Evolutionary conservation across 92 coral and sea anemone species (phyloP), one percentile per base, ranked within the genome.

Genomic region (Galaxea fascicularis): DNA sequence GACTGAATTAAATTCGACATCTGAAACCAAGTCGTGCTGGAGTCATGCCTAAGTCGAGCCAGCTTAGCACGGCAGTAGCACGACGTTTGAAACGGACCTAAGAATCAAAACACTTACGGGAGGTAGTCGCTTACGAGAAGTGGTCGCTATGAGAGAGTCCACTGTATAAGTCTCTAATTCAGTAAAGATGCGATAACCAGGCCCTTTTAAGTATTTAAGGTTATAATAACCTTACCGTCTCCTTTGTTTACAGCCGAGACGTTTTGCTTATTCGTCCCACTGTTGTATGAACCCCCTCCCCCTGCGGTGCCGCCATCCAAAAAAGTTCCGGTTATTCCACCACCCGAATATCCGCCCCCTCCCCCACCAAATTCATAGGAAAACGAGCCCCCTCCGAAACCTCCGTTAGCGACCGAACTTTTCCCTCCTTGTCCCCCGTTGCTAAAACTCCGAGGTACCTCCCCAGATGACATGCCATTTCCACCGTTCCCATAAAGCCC

Each of bases 321-420:
- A 10, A 8, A 0, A 3, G 49, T 30, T 17, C 12, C 39, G 24
- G 4, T 30, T 11, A 67, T 25, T 27, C 79, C 79, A 45, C 97
- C 98, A 9, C 98, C 98, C 39, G 92, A 89, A 77, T 91, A 95
- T 17, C 98, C 98, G 27, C 98, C 98, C 25, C 95, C 98, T 9
- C 97, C 97, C 9, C 97, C 93, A 29, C 93, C 82, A 30, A 20
- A 4, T 3, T 10, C 9, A 13, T n/a, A 13, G 17, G 68, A 68
- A 25, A 10, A 76, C 0, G 28, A 28, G 6, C 95, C 95, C 31
- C 95, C 92, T 1, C 95, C 92, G 74, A 91, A 91, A 11, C 92
- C 95, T 28, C 95, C 95, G 7, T 79, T 39, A 21, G 83, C 53
- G 16, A 29, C 31, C 4, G 57, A 74, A 20, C 58, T 57, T 12